Conservation (phyloP, 2,797 vertebrate genomes). For the Poecilia velifera region DNA sequence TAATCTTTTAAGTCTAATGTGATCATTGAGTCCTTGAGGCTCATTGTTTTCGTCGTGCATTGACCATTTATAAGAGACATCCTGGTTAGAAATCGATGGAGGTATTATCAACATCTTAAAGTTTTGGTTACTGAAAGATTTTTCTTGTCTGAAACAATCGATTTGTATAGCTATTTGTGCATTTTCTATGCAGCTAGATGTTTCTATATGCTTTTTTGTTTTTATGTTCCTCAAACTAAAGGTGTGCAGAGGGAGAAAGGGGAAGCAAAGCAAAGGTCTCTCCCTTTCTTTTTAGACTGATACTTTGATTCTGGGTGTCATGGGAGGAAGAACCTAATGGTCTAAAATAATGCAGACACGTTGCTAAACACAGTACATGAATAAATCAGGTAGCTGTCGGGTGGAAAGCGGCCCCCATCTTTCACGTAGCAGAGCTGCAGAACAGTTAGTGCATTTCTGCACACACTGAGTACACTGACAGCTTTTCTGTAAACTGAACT, state of each 20-base stretch:
- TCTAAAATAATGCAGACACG: neutral
- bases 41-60: neutral
- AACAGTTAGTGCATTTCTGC: neutral
- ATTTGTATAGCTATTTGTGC: neutral
- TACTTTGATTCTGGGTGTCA: neutral
- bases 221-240: too few species aligned
- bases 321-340: neutral
- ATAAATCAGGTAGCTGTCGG: neutral
- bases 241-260: too few species aligned
- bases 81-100: neutral
- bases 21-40: neutral
- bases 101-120: neutral
- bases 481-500: neutral
- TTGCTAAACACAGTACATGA: neutral
- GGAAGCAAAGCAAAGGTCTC: neutral
- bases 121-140: neutral
- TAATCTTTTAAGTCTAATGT: conserved; percentile 4
- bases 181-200: neutral
- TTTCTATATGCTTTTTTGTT: neutral
- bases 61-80: neutral
- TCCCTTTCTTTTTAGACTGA: neutral
- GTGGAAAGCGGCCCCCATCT: neutral
- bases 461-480: neutral
- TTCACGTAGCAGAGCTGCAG: neutral
- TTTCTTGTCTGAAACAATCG: neutral